Evolutionary conservation across 2,888 invertebrate genomes (phyloP).

Genomic region (Aporophyla lueneburgensis): DNA sequence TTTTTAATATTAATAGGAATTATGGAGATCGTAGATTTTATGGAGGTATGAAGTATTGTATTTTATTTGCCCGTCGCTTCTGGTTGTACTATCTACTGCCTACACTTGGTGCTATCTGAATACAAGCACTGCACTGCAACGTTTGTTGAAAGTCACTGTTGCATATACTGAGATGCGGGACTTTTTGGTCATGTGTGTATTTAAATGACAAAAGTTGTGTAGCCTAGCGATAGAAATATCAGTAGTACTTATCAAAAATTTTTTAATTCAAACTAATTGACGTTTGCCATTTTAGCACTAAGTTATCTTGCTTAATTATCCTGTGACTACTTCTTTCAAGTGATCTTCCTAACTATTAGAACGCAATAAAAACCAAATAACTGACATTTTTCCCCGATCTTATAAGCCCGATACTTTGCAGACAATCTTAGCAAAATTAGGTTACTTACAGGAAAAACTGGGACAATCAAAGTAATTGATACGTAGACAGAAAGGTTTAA

Average conservation of each 20-base stretch:
- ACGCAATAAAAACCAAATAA: neutral
- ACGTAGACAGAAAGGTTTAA: conserved; percentile 21
- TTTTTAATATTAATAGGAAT: neutral
- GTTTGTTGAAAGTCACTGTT: neutral
- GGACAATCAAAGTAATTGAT: conserved; percentile 10
- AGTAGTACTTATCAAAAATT: neutral
- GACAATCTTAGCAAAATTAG: conserved; percentile 13
- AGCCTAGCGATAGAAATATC: neutral
- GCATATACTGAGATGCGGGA: no score
- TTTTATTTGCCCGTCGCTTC: neutral
- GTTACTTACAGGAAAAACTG: conserved; percentile 26
- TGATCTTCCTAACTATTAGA: no score
- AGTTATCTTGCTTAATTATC: neutral
- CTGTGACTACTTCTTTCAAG: no score
- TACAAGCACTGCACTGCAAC: no score
- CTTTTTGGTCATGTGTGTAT: neutral
- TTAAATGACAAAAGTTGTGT: no score
- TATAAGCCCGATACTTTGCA: neutral
- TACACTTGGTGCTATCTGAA: neutral
- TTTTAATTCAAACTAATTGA: neutral
- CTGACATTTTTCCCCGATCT: conserved; percentile 1
- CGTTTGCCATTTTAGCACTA: neutral
- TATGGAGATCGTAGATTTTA: neutral
- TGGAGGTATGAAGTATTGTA: neutral
- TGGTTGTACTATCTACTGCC: neutral